phyloP scores from a whole-genome alignment of 1,140 invertebrate genomes.

The Limonius californicus region DNA sequence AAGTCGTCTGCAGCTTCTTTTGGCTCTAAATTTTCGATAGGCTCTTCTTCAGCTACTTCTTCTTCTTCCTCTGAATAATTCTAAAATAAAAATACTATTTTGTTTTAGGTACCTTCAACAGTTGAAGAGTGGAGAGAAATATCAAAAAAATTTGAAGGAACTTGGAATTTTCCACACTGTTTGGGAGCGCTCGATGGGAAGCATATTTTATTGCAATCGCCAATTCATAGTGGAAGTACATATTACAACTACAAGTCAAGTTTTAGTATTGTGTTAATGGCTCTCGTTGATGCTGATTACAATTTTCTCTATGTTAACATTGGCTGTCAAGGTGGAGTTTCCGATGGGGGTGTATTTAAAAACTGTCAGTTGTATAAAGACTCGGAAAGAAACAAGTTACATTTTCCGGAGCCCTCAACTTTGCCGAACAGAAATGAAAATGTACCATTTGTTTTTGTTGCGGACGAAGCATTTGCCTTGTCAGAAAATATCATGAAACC shows the following conservation, averaged over 20 bases:
- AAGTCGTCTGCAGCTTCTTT: too few relatives aligned
- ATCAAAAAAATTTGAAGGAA: constrained; percentile 30
- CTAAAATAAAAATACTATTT: too few relatives aligned
- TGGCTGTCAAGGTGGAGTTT: constrained; percentile 39
- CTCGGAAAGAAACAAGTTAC: constrained; percentile 16
- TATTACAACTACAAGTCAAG: constrained; percentile 48
- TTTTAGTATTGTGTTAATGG: constrained; percentile 42
- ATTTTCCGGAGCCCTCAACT: constrained; percentile 19
- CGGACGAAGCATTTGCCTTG: constrained; percentile 47
- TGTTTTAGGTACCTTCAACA: too few relatives aligned
- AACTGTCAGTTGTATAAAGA: constrained; percentile 31
- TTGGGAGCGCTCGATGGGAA: constrained; percentile 43
- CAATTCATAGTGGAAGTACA: constrained; percentile 23
- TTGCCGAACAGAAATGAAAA: not conserved
- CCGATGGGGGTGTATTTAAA: too few relatives aligned
- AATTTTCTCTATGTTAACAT: too few relatives aligned
- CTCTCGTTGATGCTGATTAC: too few relatives aligned
- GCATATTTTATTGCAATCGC: constrained; percentile 29
- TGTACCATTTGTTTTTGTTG: constrained; percentile 12
- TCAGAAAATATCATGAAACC: constrained; percentile 47
- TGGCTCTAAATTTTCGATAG: too few relatives aligned
- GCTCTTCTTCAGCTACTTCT: too few relatives aligned
- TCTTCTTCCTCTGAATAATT: too few relatives aligned
- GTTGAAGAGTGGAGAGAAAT: too few relatives aligned
- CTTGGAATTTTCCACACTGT: constrained; percentile 42